Conservation (phyloP, 2,888 invertebrate genomes). For the Amiota communis region DNA sequence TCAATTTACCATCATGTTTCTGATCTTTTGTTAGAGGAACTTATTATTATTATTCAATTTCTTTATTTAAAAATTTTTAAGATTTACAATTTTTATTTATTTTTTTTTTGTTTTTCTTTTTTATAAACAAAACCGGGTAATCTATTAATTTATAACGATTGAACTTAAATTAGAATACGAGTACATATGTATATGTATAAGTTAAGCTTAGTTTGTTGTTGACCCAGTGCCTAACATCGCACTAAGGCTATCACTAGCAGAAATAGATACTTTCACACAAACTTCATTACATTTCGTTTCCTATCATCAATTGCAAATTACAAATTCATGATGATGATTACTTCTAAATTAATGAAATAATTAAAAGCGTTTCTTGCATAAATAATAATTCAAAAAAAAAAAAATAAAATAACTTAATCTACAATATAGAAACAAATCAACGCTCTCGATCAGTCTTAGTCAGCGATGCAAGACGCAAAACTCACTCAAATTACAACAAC, state of each 20-base stretch:
- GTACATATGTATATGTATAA: background rate
- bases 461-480: constrained; percentile 9
- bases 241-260: constrained; percentile 63
- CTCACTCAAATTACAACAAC: background rate
- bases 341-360: background rate
- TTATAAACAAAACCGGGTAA: background rate
- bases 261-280: constrained; percentile 32
- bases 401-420: background rate
- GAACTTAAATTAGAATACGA: background rate
- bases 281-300: background rate
- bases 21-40: constrained; percentile 58
- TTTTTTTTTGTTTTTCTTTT: constrained; percentile 6
- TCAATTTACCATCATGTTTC: no score
- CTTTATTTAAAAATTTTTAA: constrained; percentile 35
- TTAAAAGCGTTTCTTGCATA: constrained; percentile 21
- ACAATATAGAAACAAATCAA: constrained; percentile 19
- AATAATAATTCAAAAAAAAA: constrained; percentile 9
- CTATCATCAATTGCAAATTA: background rate
- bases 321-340: background rate
- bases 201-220: constrained; percentile 21
- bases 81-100: constrained; percentile 56
- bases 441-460: constrained; percentile 23
- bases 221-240: background rate
- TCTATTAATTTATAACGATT: background rate
- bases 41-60: constrained; percentile 53